Evolutionary conservation across 2,113 vertebrate genomes (phyloP), one percentile per base, ranked within the genome.

Genomic region (Nesoenas mayeri): DNA sequence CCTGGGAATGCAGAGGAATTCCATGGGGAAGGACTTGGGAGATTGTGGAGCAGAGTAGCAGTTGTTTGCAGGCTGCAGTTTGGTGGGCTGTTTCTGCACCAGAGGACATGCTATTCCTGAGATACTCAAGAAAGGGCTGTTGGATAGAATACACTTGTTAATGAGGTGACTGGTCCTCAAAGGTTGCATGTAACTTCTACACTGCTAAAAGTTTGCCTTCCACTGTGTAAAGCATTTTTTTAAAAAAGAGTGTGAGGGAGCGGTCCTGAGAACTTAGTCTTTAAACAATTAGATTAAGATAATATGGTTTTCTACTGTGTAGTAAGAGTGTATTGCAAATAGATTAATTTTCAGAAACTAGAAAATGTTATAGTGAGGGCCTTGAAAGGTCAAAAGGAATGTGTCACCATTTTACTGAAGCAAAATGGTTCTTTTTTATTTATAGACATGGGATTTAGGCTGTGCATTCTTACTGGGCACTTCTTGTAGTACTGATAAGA

Each of bases 241-340:
- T 26, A 73, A 73, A 26, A 11, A n/a, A 14, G 10, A 11, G 12
- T 4, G 9, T 13, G 6, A 8, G 12, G 5, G 20, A 25, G 20
- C 3, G 12, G 2, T 79, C 13, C 25, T 24, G 10, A 69, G 19
- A 80, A 2, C 38, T 60, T 72, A 36, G 29, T 60, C 44, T 84
- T 84, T 69, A 79, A 91, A 40, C 34, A 71, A 12, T 58, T 69
- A 51, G 10, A 36, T 77, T 29, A 70, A 89, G 79, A 79, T 32
- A 53, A 48, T 36, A 50, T 0, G 0, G 3, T 44, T 86, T 91
- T 89, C 29, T 86, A 0, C 34, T 85, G 15, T 69, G 11, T 7
- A 2, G 44, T 75, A 16, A 16, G 16, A 28, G 31, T 67, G 9
- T 82, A 72, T 75, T 42, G 65, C n/a, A 48, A 70, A 40, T 21